phyloP scores from a whole-genome alignment of 2,113 vertebrate species.

The Copsychus sechellarum region DNA sequence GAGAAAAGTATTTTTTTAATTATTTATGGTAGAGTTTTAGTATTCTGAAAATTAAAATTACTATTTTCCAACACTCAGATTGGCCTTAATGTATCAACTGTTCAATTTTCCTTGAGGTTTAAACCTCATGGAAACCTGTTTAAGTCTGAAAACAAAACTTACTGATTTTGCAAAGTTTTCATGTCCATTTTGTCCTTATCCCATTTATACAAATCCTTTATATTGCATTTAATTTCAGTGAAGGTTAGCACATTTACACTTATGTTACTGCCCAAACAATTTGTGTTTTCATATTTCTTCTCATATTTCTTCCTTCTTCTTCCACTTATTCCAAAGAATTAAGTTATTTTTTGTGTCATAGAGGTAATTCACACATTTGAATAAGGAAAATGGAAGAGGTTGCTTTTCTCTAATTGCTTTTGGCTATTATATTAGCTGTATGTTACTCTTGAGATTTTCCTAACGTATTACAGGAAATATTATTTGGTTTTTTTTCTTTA shows the following conservation, averaged over 20 bases:
- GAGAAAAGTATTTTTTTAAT: neutral
- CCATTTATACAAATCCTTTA: neutral
- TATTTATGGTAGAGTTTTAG: rapidly evolving
- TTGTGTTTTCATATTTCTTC: neutral
- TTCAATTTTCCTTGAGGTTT: neutral
- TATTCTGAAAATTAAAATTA: neutral
- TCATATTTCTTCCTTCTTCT: neutral
- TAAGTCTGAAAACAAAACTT: neutral
- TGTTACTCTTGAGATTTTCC: neutral
- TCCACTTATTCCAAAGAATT: neutral
- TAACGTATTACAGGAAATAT: neutral
- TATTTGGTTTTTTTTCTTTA: neutral
- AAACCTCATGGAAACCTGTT: neutral
- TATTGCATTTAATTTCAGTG: neutral
- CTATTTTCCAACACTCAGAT: neutral
- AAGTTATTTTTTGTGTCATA: neutral
- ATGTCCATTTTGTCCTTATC: neutral
- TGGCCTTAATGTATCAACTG: neutral
- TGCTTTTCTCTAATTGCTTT: neutral
- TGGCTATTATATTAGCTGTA: neutral
- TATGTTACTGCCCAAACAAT: neutral
- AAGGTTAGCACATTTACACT: neutral
- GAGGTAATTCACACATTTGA: neutral
- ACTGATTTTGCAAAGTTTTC: neutral
- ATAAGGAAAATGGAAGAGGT: neutral